A percentile compares a stretch with the other conserved stretches of the same genome.
Conservation (phyloP, 2,797 vertebrate species). For the Danio aesculapii region DNA sequence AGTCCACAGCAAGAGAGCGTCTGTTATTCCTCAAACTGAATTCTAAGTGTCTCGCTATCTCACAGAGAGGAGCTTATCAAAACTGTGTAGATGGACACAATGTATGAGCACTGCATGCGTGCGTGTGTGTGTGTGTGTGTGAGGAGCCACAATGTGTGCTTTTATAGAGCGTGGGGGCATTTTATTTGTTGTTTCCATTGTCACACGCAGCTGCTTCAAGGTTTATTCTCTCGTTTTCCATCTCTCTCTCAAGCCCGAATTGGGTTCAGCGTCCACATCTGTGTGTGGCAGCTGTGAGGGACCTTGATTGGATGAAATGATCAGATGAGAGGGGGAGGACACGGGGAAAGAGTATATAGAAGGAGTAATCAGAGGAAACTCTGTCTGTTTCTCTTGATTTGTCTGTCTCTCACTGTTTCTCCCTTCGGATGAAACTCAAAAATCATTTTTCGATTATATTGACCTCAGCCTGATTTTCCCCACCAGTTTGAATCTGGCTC, state of each 20-base stretch:
- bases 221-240: constrained; percentile 50
- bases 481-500: constrained; percentile 16
- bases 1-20: constrained; percentile 4
- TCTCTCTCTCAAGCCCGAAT: constrained; percentile 52
- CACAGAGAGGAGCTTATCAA: constrained; percentile 33
- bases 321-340: constrained; percentile 52
- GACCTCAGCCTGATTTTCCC: constrained; percentile 34
- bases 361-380: constrained; percentile 47
- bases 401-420: constrained; percentile 40
- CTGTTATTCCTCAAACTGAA: constrained; percentile 37
- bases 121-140: constrained; percentile 33
- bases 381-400: constrained; percentile 21
- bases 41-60: constrained; percentile 34
- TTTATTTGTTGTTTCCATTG: constrained; percentile 59
- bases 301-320: constrained; percentile 47
- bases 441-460: constrained; percentile 46
- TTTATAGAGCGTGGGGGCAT: constrained; percentile 33
- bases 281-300: constrained; percentile 80
- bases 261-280: constrained; percentile 82
- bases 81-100: constrained; percentile 42
- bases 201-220: constrained; percentile 63
- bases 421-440: constrained; percentile 16
- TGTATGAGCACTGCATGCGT: constrained; percentile 49
- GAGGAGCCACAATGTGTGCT: constrained; percentile 22
- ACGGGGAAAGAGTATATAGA: constrained; percentile 10